A percentile compares a stretch with the other conserved stretches of the same genome.
These are phyloP conservation scores for Hemitrygon akajei DNA, from an alignment of 2,797 vertebrate genomes.

Conservation along the genomic window DNA sequence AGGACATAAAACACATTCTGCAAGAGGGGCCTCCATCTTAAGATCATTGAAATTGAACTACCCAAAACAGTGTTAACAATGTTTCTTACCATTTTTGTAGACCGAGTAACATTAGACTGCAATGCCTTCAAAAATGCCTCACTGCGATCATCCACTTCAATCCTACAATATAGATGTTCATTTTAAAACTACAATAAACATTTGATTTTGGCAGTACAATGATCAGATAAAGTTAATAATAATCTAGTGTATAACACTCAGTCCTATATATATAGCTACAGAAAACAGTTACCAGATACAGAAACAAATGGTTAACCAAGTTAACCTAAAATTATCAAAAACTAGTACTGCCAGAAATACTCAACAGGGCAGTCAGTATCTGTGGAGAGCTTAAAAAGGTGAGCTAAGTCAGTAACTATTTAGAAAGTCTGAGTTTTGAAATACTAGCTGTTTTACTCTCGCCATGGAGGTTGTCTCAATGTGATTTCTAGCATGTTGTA, in stretches of 20 bases:
- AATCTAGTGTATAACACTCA: background rate
- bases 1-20: too few species aligned
- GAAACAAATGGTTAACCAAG: constrained; percentile 41
- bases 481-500: too few species aligned
- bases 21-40: too few species aligned
- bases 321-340: background rate
- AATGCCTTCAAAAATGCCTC: constrained; percentile 75
- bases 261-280: background rate
- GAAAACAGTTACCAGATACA: background rate
- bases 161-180: constrained; percentile 49
- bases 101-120: constrained; percentile 65
- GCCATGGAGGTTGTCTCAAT: too few species aligned
- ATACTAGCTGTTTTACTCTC: too few species aligned
- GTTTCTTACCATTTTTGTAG: constrained; percentile 71
- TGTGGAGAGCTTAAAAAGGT: too few species aligned
- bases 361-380: too few species aligned
- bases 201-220: background rate
- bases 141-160: constrained; percentile 79
- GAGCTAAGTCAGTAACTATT: too few species aligned
- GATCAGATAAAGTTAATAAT: background rate
- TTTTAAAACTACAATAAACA: background rate
- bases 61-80: background rate
- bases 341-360: too few species aligned
- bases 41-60: background rate
- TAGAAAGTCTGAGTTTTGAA: too few species aligned